Base-by-base conservation (phyloP, 2,888 invertebrate species). In the Scaptodrosophila latifasciaeformis region DNA sequence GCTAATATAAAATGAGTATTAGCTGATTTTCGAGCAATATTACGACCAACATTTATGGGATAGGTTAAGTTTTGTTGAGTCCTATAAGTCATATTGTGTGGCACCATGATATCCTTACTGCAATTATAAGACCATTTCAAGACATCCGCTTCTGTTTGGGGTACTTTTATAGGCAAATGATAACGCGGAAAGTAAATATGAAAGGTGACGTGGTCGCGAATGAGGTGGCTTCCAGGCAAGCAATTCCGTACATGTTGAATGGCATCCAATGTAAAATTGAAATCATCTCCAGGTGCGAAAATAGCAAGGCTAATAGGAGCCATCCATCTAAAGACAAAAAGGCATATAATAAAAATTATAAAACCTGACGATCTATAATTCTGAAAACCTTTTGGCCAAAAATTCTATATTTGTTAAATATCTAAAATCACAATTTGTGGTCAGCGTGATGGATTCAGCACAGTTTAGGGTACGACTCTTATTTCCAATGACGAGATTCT, bases 31-130 rank as follows among this genome's bases (percentile, higher is more conserved):
- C 95, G 88, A 0, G 95, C 96, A 3, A 95, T 89, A 84, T 95
- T 95, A 18, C 95, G 88, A 0, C 93, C 95, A 3, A 95, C 92
- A 84, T 96, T 96, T 49, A 96, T 93, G 0, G 95, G 95, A 83
- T 96, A 96, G 5, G 92, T 84, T 2, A 95, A 87, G 67, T 90
- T 91, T 72, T 92, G 92, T 64, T 18, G 15, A 0, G 21, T 47
- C 17, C 58, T 63, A 86, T 93, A 94, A n/a, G n/a, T n/a, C n/a
- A n/a, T n/a, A n/a, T n/a, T n/a, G n/a, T n/a, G n/a, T n/a, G n/a
- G n/a, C 53, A 0, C 63, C 51, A 21, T 64, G 44, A 5, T 15
- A 30, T 12, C n/a, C 1, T 15, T 1, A 0, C 2, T 18, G 17
- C 82, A 82, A 21, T 71, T 49, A 10, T 68, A 54, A 1, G 54